phyloP scores from a whole-genome alignment of 2,113 vertebrate species.

The Mormyrus iriodes region DNA sequence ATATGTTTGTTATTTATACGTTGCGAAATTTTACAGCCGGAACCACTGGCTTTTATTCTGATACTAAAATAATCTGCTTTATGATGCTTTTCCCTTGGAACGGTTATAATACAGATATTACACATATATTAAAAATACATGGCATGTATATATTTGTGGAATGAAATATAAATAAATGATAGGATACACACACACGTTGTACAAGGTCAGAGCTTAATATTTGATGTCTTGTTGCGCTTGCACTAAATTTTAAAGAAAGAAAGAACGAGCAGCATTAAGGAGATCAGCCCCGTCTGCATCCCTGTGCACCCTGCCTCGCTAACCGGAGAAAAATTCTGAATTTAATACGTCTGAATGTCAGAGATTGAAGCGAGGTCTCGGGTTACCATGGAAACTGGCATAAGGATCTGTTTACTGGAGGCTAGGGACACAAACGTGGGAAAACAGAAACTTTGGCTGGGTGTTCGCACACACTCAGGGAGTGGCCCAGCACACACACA shows the following conservation, averaged over 20 bases:
- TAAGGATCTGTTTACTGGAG: constrained; percentile 22
- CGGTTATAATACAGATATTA: neutral
- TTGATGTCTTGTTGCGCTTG: neutral
- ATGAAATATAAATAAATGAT: neutral
- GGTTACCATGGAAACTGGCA: constrained; percentile 39
- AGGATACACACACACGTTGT: neutral
- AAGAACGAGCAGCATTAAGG: neutral
- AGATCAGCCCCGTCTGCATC: constrained; percentile 10
- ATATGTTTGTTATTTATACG: neutral
- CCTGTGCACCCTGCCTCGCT: constrained; percentile 16
- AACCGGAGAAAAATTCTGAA: constrained; percentile 31
- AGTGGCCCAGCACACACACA: neutral
- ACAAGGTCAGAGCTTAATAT: constrained; percentile 3
- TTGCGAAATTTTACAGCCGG: neutral
- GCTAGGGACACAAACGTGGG: constrained; percentile 24
- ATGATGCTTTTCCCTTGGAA: neutral
- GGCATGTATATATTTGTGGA: neutral
- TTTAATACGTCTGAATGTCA: constrained; percentile 29
- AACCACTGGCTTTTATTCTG: neutral
- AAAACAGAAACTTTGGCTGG: constrained; percentile 22
- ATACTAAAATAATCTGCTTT: neutral
- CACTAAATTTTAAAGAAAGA: neutral
- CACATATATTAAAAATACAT: neutral
- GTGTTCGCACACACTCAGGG: constrained; percentile 12
- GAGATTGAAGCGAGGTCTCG: constrained; percentile 28